Base-by-base conservation (phyloP, 1,140 invertebrate genomes). In the Antheraea pernyi region DNA sequence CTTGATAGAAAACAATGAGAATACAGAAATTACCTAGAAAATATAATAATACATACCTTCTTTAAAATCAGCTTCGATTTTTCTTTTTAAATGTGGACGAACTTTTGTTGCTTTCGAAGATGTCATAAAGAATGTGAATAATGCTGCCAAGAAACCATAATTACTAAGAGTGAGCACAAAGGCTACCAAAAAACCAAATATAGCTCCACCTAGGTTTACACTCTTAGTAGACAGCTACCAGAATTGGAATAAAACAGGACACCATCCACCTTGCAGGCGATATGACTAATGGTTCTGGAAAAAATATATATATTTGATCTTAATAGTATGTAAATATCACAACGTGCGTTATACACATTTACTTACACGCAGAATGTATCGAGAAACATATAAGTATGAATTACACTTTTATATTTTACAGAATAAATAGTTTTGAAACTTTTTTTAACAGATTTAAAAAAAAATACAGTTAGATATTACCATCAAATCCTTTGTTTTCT, bases 51-150 rank as follows among this genome's bases (percentile, higher is more conserved):
- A 6, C 61, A 69, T 74, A 88, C 96, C 96, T 93, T 97, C 96
- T 90, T 97, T 97, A 78, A 95, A 97, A 77, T 97, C 95, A 59
- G 93, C 93, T 86, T 98, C 97, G 65, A 98, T 82, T 78, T 95
- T 95, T 53, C 88, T 93, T 86, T 99, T 99, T 66, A 93, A 81
- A 48, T 95, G 76, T 8, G 94, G 83, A 36, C 95, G 93, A 83
- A 96, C 97, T 84, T 97, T 98, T 5, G 97, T 98, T 1, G 95
- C 97, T 84, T 95, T 95, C 2, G 97, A 98, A 13, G 95, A 97
- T 68, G 96, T 94, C 3, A 98, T 80, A 82, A 98, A 98, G 86
- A 98, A 98, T 3, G 94, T 91, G 18, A 97, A 86, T 19, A 98
- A 85, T 79, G 95, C 95, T 36, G 94, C 93, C 19, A 97, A 84